Conservation (phyloP, 2,888 invertebrate genomes). For the Aphidius colemani region DNA sequence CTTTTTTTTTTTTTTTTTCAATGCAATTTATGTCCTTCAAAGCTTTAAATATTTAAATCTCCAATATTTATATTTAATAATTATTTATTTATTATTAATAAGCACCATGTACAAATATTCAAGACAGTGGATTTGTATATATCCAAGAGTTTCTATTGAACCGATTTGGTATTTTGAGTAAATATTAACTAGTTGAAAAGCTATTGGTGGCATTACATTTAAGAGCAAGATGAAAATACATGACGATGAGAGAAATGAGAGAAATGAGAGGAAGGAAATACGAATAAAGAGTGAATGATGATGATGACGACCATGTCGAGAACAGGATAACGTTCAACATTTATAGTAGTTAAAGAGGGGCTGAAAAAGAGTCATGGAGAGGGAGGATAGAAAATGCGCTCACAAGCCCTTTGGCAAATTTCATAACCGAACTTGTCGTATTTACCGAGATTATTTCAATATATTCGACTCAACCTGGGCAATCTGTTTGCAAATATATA, state of each 20-base stretch:
- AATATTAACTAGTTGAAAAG: constrained; percentile 51
- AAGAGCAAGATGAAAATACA: constrained; percentile 36
- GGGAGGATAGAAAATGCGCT: constrained; percentile 41
- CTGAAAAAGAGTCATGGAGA: constrained; percentile 33
- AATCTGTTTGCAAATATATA: constrained; percentile 55
- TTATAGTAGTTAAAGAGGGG: constrained; percentile 20
- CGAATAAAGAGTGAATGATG: too few species aligned
- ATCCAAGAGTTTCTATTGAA: constrained; percentile 60
- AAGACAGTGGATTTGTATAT: constrained; percentile 36
- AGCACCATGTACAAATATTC: too few species aligned
- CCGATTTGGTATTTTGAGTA: constrained; percentile 55
- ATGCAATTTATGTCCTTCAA: too few species aligned
- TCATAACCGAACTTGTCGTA: constrained; percentile 62
- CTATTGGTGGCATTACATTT: constrained; percentile 44
- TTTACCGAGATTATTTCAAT: constrained; percentile 62
- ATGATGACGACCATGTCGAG: too few species aligned
- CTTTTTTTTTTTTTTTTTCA: too few species aligned
- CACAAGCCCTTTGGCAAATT: constrained; percentile 61
- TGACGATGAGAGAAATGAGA: too few species aligned
- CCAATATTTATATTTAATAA: too few species aligned
- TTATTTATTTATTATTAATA: too few species aligned
- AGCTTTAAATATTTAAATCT: too few species aligned
- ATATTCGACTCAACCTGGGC: constrained; percentile 59
- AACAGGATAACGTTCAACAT: too few species aligned
- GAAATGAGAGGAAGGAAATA: too few species aligned